These are phyloP conservation scores for Himalopsyche tibetana DNA, from an alignment of 2,888 invertebrate genomes.

Conservation along the genomic window DNA sequence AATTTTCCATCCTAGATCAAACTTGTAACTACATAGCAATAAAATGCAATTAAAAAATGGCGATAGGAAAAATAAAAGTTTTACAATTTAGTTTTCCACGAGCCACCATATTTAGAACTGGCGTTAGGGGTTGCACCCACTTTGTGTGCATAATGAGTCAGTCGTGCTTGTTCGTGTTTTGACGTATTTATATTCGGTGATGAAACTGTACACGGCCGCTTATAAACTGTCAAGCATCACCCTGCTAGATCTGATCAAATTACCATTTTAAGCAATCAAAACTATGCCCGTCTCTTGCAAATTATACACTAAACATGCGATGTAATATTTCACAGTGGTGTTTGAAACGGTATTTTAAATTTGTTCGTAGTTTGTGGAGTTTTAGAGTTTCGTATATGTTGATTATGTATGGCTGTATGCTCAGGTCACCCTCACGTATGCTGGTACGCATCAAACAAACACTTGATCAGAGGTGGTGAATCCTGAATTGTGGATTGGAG, in stretches of 20 bases:
- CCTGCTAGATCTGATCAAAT: not conserved
- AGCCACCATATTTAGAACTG: not conserved
- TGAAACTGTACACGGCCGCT: conserved; percentile 41
- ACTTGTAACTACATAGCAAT: too few species aligned
- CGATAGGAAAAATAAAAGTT: too few species aligned
- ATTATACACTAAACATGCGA: not conserved
- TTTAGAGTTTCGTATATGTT: not conserved
- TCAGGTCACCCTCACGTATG: conserved; percentile 44
- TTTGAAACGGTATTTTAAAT: not conserved
- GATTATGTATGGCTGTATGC: conserved; percentile 32
- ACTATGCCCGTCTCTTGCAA: not conserved
- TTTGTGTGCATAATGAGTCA: conserved; percentile 65
- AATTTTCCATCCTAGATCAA: too few species aligned
- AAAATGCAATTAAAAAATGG: too few species aligned
- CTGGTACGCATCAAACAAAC: conserved; percentile 50
- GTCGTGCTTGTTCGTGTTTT: conserved; percentile 60
- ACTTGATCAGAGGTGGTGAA: conserved; percentile 23
- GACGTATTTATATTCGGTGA: conserved; percentile 61
- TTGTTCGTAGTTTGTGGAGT: not conserved
- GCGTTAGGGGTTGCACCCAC: conserved; percentile 59
- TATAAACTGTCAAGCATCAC: conserved; percentile 43
- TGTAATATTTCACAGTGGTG: not conserved
- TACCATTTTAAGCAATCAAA: not conserved
- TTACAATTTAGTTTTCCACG: conserved; percentile 6
- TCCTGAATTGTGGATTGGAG: not conserved